Evolutionary conservation across 2,113 vertebrate species (phyloP), one percentile per base, ranked within the genome.

Genomic region (Taxidea taxus): DNA sequence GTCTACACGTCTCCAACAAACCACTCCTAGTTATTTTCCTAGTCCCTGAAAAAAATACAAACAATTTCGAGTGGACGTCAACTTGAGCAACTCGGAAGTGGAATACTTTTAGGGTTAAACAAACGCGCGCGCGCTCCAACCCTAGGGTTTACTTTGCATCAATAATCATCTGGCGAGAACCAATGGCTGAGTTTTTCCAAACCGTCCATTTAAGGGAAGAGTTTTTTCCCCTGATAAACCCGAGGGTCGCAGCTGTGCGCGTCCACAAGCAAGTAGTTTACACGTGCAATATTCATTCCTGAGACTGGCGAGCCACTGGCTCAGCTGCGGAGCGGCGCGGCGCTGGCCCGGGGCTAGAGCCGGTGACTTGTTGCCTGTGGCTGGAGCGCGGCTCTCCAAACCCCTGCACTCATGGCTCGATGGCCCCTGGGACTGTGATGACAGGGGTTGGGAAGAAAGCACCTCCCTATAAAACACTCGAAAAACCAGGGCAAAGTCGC

Each of bases 111-210:
- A 84, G 90, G 92, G 90, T 95, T 96, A 96, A 97, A 95, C 86
- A 87, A 81, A 97, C 68, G 83, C 47, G 87, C 81, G 54, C 64
- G 68, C 74, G 58, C 87, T 96, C 93, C 95, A 87, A 92, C 92
- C 90, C 94, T 10, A 88, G 78, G 62, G 84, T 96, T 97, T 90
- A 77, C 96, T 96, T 94, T 95, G 97, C 96, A 96, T 98, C 98
- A 97, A 97, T 97, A 98, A 96, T 97, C 97, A 98, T 98, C 98
- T 98, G 95, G 82, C 93, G 74, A 97, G 98, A 98, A 93, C 98
- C 98, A 99, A 99, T 98, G 98, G 97, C 98, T 98, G 98, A 81
- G 90, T 93, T 98, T 98, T 98, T 96, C 93, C 95, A 96, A 97
- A 98, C 87, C 68, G 72, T 97, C 93, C 96, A 92, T 89, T 87